Percentiles rank a stretch among this genome's conserved stretches.
These are phyloP conservation scores for Amblyopsis hoosieri DNA, from an alignment of 2,797 vertebrate genomes.

Conservation along the genomic window DNA sequence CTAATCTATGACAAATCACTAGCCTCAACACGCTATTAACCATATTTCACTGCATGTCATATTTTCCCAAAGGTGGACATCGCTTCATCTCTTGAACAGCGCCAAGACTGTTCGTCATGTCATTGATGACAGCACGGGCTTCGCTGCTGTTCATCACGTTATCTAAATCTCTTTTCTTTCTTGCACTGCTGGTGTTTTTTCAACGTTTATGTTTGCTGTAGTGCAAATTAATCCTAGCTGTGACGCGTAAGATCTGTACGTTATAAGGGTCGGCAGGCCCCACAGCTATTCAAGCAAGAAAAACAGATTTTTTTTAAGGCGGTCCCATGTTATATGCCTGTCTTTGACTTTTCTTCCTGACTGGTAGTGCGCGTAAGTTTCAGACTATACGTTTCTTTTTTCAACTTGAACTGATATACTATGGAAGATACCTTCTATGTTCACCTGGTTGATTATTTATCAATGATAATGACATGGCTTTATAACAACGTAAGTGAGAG, in stretches of 20 bases:
- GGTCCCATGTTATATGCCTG: too few species aligned
- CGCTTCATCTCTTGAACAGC: too few species aligned
- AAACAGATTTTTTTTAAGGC: not conserved
- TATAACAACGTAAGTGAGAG: not conserved
- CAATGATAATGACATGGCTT: too few species aligned
- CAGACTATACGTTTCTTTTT: too few species aligned
- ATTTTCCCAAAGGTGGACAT: conserved; percentile 14
- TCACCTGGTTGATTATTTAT: too few species aligned
- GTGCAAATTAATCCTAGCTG: conserved; percentile 3
- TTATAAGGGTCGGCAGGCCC: conserved; percentile 29
- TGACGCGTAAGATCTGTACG: not conserved
- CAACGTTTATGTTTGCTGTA: conserved; percentile 43
- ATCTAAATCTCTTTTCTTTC: conserved; percentile 30
- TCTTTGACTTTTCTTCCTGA: too few species aligned
- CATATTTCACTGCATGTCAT: not conserved
- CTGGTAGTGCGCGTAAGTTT: too few species aligned
- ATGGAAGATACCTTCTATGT: too few species aligned
- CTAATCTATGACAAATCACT: not conserved
- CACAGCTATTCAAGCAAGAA: conserved; percentile 31
- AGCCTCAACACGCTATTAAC: not conserved
- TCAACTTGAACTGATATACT: too few species aligned
- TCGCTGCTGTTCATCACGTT: conserved; percentile 14
- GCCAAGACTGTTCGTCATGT: too few species aligned
- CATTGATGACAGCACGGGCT: not conserved
- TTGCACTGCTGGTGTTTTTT: conserved; percentile 44